Evolutionary conservation across 2,113 vertebrate species (phyloP).

Genomic region (Tricholaema leucomelas): DNA sequence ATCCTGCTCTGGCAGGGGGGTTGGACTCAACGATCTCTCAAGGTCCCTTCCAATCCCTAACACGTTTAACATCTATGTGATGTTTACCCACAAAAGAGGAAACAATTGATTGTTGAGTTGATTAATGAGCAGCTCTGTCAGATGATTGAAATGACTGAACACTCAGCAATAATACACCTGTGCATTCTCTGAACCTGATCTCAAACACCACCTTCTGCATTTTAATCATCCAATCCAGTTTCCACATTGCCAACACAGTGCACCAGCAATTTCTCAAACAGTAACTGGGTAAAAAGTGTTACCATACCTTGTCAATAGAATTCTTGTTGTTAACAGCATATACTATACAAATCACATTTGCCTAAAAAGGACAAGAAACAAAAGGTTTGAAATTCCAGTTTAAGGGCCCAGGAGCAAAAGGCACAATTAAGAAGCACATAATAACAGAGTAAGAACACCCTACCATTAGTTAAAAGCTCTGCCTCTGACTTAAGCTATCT

Average conservation of each 20-base stretch:
- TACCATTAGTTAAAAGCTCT: neutral
- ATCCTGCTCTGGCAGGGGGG: too few species aligned
- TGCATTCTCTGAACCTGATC: neutral
- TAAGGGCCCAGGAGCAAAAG: neutral
- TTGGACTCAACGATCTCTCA: too few species aligned
- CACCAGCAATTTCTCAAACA: neutral
- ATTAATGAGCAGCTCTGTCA: neutral
- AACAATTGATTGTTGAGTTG: neutral
- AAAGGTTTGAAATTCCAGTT: neutral
- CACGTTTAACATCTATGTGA: too few species aligned
- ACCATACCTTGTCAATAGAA: slow-evolving; percentile 95
- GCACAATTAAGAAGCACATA: neutral
- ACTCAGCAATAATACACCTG: neutral
- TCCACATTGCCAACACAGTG: neutral
- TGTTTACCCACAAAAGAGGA: neutral
- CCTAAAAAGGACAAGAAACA: slow-evolving; percentile 78
- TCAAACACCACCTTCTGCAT: neutral
- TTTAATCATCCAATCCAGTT: neutral
- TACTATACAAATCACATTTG: slow-evolving; percentile 98
- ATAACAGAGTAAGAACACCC: neutral
- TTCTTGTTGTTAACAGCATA: slow-evolving; percentile 98
- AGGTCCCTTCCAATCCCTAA: too few species aligned
- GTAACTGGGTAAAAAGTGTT: neutral
- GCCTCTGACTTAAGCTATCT: neutral
- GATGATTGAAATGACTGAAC: neutral